Base-by-base conservation (phyloP, 1,140 invertebrate species). In the Capitella teleta region DNA sequence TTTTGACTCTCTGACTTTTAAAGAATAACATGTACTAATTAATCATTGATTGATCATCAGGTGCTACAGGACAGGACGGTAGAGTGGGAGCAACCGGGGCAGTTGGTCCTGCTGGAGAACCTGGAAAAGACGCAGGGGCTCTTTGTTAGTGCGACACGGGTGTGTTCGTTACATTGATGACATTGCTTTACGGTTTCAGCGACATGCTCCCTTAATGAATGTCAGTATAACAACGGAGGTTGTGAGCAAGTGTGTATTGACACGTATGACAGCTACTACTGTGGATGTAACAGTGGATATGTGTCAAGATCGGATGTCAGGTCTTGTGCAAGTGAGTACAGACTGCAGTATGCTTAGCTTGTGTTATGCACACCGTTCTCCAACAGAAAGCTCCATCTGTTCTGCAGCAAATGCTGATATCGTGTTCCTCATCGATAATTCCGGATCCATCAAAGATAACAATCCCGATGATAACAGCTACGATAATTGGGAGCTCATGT, bases 401-500 rank as follows among this genome's bases (percentile, higher is more conserved):
- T 16, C 2, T 40, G 38, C 38, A 40, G 38, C 2, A 14, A 16
- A 24, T 10, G 43, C 45, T n/a, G 52, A 53, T 23, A 26, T 53
- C 24, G 45, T 49, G 21, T 49, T 53, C 47, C n/a, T 53, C 19
- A 14, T 53, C 1, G 53, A 54, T 34, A 36, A 32, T 26, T 50
- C 47, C 8, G 53, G 47, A n/a, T 50, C 47, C 36, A 54, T 54
- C 8, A 16, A 32, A 2, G 53, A 54, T 38, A 37, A 16, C 16
- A 54, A 54, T 30, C 53, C 53, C 5, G 23, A 1, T 0, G 47
- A 54, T 25, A 32, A 26, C 1, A 45, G 41, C 19, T 54, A 38
- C 37, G 53, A 54, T 28, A 54, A 54, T 36, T 54, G 53, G 53
- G 10, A 38, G 3, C 53, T 54, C 21, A 43, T 54, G 10, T 18